Conservation (phyloP, 2,888 invertebrate genomes). For the Yponomeuta sedellus region DNA sequence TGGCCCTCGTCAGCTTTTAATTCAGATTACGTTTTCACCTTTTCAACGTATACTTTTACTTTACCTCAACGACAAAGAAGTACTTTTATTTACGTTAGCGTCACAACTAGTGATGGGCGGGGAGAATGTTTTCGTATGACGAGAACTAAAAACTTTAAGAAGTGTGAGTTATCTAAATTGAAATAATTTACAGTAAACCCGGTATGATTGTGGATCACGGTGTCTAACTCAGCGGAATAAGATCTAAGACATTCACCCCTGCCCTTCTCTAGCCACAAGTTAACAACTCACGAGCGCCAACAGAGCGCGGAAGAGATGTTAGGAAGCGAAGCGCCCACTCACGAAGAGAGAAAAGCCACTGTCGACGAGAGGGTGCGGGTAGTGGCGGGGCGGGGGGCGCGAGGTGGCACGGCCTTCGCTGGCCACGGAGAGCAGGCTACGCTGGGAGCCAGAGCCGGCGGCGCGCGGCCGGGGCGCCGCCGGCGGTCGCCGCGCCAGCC, state of each 20-base stretch:
- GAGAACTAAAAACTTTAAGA: no score
- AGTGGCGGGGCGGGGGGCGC: slow-evolving; percentile 56
- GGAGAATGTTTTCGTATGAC: no score
- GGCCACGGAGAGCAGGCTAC: slow-evolving; percentile 71
- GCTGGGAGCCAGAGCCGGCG: slow-evolving; percentile 53
- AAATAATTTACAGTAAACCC: no score
- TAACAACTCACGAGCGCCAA: slow-evolving; percentile 27
- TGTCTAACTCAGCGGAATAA: no score
- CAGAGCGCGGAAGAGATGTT: slow-evolving; percentile 51
- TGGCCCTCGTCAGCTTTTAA: slow-evolving; percentile 53
- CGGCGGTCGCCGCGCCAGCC: slow-evolving; percentile 44
- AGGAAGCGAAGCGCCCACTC: slow-evolving; percentile 74
- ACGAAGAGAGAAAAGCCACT: slow-evolving; percentile 72
- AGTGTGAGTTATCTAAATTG: no score
- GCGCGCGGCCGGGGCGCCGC: slow-evolving; percentile 36
- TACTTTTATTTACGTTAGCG: no score
- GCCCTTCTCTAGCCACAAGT: not conserved
- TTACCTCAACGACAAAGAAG: not conserved
- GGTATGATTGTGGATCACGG: no score
- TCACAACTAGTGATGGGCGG: no score
- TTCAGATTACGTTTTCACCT: slow-evolving; percentile 34
- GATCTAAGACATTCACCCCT: no score
- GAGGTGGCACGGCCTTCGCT: slow-evolving; percentile 65
- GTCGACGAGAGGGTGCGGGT: slow-evolving; percentile 53
- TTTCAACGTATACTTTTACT: slow-evolving; percentile 10